Evolutionary conservation across 2,113 vertebrate genomes (phyloP).

Genomic region (Phainopepla nitens): DNA sequence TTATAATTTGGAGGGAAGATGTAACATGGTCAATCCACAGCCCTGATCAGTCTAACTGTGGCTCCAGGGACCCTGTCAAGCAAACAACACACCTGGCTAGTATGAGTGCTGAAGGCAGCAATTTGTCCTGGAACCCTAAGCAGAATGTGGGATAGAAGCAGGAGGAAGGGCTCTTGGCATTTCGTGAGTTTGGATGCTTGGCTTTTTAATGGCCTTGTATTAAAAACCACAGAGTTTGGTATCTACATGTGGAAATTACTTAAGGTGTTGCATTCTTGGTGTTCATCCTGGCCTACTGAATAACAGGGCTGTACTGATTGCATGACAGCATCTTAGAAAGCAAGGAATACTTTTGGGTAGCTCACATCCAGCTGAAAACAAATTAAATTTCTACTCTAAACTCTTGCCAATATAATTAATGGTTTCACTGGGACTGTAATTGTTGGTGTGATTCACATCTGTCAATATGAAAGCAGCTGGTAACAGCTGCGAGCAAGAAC

Average conservation of each 20-base stretch:
- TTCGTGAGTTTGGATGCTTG: neutral
- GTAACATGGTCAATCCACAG: neutral
- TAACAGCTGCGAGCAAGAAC: constrained; percentile 37
- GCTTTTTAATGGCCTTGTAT: neutral
- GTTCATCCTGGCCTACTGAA: neutral
- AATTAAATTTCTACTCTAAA: constrained; percentile 37
- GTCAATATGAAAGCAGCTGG: constrained; percentile 46
- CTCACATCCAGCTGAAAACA: constrained; percentile 34
- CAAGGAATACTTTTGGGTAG: neutral
- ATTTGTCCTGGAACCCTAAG: neutral
- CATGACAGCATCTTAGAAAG: neutral
- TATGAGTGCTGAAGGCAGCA: neutral
- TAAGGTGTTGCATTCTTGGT: neutral
- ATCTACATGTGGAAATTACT: neutral
- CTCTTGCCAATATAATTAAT: constrained; percentile 48
- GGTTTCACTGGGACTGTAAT: constrained; percentile 8
- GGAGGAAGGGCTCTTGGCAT: neutral
- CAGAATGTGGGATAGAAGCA: neutral
- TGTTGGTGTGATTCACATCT: constrained; percentile 18
- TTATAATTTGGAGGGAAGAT: neutral
- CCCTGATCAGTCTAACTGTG: neutral
- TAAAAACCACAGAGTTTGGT: neutral
- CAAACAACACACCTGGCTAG: neutral
- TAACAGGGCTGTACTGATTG: neutral
- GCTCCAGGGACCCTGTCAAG: neutral